Percentiles rank a stretch among this genome's conserved stretches.
Conservation (phyloP, 1,140 invertebrate genomes). For the Acromyrmex echinatior region DNA sequence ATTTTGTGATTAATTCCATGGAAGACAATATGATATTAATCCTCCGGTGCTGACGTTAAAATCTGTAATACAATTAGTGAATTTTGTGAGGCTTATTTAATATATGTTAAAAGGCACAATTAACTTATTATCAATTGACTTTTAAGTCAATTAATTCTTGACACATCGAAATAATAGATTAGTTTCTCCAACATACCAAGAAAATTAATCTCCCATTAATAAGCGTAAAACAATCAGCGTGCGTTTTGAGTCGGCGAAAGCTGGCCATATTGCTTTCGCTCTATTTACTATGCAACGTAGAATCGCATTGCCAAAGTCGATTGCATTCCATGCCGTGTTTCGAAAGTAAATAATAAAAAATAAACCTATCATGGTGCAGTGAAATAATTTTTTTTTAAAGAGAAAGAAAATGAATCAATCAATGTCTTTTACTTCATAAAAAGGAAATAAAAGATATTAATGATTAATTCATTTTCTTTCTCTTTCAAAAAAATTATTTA, state of each 20-base stretch:
- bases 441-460: too few species aligned
- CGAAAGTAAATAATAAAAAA: slow-evolving; percentile 34
- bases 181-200: too few species aligned
- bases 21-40: neutral
- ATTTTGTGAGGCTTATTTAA: too few species aligned
- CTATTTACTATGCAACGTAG: slow-evolving; percentile 20
- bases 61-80: too few species aligned
- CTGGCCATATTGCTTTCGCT: neutral
- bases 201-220: neutral
- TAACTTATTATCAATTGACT: too few species aligned
- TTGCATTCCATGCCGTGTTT: neutral
- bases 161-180: too few species aligned
- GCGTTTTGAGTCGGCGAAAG: slow-evolving; percentile 21
- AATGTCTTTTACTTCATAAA: too few species aligned
- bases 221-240: neutral
- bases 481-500: too few species aligned
- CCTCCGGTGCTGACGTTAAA: too few species aligned
- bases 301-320: neutral
- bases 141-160: too few species aligned
- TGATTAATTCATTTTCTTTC: too few species aligned
- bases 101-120: too few species aligned
- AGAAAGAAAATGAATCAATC: neutral
- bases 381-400: neutral
- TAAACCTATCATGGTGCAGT: neutral
- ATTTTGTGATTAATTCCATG: neutral